phyloP scores from a whole-genome alignment of 2,888 invertebrate species.

The Temnothorax rugatulus region DNA sequence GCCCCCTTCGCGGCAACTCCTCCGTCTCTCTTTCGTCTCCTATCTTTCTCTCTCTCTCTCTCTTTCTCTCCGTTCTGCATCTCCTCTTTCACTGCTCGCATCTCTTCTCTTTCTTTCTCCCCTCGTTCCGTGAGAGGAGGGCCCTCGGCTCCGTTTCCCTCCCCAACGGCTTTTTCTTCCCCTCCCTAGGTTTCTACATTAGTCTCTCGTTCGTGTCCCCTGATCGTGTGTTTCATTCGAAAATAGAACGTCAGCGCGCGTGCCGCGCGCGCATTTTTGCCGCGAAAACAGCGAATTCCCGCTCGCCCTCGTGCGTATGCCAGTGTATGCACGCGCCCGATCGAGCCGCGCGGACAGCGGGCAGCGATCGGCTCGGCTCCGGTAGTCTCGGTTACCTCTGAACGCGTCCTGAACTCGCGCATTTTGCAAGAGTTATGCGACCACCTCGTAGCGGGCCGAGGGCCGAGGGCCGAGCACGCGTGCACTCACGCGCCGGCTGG shows the following conservation, averaged over 20 bases:
- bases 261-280: conserved; percentile 81
- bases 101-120: conserved; percentile 54
- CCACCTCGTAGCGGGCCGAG: background rate
- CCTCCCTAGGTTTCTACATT: conserved; percentile 35
- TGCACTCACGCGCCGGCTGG: conserved; percentile 14
- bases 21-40: conserved; percentile 19
- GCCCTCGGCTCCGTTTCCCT: conserved; percentile 45
- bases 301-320: conserved; percentile 49
- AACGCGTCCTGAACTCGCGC: conserved; percentile 62
- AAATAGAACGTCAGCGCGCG: conserved; percentile 83
- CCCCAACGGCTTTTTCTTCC: conserved; percentile 58
- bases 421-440: conserved; percentile 54
- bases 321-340: conserved; percentile 46
- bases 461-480: background rate
- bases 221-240: conserved; percentile 82
- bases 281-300: conserved; percentile 81
- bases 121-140: conserved; percentile 1
- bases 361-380: background rate
- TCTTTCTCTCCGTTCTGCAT: conserved; percentile 31
- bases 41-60: conserved; percentile 29
- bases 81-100: background rate
- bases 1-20: background rate
- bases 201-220: conserved; percentile 72
- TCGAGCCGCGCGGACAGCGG: conserved; percentile 15
- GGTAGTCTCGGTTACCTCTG: background rate